A percentile compares a stretch with the other conserved stretches of the same genome.
phyloP scores from a whole-genome alignment of 2,797 vertebrate genomes.

The Alca torda region DNA sequence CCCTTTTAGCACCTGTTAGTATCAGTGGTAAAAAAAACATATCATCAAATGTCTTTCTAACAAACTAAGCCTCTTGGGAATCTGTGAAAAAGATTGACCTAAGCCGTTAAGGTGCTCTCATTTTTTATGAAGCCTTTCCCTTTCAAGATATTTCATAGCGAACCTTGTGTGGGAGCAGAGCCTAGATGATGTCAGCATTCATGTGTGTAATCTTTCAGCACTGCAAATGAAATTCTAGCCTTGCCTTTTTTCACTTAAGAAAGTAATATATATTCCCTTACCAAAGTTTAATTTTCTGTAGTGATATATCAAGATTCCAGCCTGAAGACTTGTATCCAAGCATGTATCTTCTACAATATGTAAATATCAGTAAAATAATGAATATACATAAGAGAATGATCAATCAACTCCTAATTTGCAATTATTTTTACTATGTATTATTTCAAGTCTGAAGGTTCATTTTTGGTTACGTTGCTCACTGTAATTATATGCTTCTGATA shows the following conservation, averaged over 20 bases:
- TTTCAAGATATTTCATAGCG: neutral
- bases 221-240: neutral
- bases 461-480: neutral
- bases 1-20: neutral
- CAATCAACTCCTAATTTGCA: neutral
- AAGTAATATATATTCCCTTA: neutral
- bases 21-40: neutral
- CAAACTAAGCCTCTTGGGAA: neutral
- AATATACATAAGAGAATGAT: neutral
- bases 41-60: neutral
- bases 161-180: conserved; percentile 17
- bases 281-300: neutral
- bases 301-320: neutral
- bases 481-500: neutral
- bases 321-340: neutral
- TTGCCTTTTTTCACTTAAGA: neutral
- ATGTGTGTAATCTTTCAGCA: neutral
- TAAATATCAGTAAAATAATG: neutral
- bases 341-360: neutral
- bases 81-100: neutral
- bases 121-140: neutral
- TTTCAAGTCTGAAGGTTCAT: neutral
- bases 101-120: neutral
- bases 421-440: neutral
- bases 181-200: conserved; percentile 2